Evolutionary conservation across 2,888 invertebrate species (phyloP).

Genomic region (Alloscopus bannaensis): DNA sequence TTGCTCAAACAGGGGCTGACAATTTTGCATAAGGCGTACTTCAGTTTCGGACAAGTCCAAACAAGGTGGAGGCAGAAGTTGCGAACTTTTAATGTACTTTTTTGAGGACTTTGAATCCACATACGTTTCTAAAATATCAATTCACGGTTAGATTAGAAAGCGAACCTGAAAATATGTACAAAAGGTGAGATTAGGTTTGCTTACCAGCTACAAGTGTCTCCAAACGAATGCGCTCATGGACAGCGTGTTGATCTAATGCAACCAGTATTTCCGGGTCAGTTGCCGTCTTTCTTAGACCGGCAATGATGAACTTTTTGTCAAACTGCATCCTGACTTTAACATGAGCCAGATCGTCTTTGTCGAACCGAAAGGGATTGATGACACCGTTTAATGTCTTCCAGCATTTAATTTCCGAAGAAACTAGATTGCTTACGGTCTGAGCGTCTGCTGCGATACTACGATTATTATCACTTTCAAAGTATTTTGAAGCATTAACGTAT

Average conservation of each 20-base stretch:
- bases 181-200: neutral
- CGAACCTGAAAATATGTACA: constrained; percentile 1
- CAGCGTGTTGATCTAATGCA: constrained; percentile 91
- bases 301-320: constrained; percentile 84
- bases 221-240: constrained; percentile 87
- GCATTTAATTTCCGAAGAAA: constrained; percentile 25
- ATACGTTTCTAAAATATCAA: constrained; percentile 55
- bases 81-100: constrained; percentile 26
- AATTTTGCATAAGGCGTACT: constrained; percentile 78
- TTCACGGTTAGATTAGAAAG: constrained; percentile 7
- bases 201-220: constrained; percentile 82
- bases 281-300: constrained; percentile 74
- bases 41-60: constrained; percentile 76
- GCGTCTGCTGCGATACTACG: neutral
- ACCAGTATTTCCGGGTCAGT: constrained; percentile 78
- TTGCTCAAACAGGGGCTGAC: constrained; percentile 78
- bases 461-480: constrained; percentile 7
- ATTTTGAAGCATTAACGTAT: constrained; percentile 22
- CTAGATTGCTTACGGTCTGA: constrained; percentile 10
- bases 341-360: constrained; percentile 61
- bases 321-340: constrained; percentile 83
- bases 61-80: constrained; percentile 48
- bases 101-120: constrained; percentile 7
- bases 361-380: constrained; percentile 47
- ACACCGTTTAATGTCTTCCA: constrained; percentile 24